Conservation (phyloP, 1,140 invertebrate species). For the Maconellicoccus hirsutus region DNA sequence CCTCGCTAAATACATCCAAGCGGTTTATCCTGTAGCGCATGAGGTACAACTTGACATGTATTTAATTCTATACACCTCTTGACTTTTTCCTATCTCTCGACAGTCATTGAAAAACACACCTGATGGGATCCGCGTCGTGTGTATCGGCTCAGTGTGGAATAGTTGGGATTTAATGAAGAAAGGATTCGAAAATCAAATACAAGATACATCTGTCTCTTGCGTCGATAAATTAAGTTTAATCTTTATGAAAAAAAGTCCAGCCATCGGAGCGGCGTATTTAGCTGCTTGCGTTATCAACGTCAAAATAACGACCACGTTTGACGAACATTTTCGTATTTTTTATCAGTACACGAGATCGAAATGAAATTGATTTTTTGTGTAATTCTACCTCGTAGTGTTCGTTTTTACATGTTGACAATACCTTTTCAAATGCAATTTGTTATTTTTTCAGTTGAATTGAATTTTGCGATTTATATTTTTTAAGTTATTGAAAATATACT, state of each 20-base stretch:
- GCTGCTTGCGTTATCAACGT: constrained; percentile 48
- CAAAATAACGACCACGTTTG: constrained; percentile 40
- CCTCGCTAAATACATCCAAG: constrained; percentile 59
- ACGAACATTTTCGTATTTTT: constrained; percentile 40
- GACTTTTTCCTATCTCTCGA: constrained; percentile 6
- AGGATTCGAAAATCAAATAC: constrained; percentile 43
- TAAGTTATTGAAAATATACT: too few relatives aligned
- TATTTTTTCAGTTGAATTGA: too few relatives aligned
- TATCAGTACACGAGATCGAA: constrained; percentile 35
- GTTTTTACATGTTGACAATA: too few relatives aligned
- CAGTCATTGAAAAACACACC: constrained; percentile 40
- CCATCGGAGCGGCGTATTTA: constrained; percentile 61
- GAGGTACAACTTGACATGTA: constrained; percentile 37
- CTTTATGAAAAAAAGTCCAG: constrained; percentile 47
- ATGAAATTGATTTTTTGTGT: too few relatives aligned
- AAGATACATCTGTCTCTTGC: constrained; percentile 35
- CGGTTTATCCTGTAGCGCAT: constrained; percentile 56
- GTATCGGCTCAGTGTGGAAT: constrained; percentile 92
- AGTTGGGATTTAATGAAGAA: constrained; percentile 72
- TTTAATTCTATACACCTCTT: background rate
- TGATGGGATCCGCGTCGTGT: constrained; percentile 68
- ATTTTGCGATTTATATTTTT: too few relatives aligned
- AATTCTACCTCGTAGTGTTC: too few relatives aligned
- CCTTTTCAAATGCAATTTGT: too few relatives aligned
- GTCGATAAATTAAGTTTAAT: constrained; percentile 45